Base-by-base conservation (phyloP, 2,888 invertebrate genomes). In the Tenthredo mesomela region DNA sequence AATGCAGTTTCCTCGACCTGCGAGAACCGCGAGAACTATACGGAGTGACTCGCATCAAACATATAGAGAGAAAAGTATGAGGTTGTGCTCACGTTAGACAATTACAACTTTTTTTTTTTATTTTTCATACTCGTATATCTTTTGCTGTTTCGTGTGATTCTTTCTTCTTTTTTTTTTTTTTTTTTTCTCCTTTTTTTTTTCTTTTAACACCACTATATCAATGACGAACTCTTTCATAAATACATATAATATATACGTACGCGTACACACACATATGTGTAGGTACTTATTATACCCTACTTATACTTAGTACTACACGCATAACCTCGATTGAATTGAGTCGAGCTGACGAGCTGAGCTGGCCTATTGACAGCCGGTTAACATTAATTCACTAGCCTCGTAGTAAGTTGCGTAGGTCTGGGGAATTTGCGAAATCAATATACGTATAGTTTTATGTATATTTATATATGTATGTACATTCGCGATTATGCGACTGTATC, bases 1-100 rank as follows among this genome's bases (percentile, higher is more conserved):
- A 91, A 91, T 91, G 91, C 91, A 89, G 91, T 91, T 90, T 90
- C 21, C 82, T 67, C 82, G 80, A 73, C 50, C 54, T 43, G 25
- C 43, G 25, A 25, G 25, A 47, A 47, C 43, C 25, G 37, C 71
- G 71, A 71, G 40, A 43, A n/a, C 21, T 21, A 15, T 2, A 29
- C 47, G 4, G 9, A 73, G 21, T 73, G 71, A 73, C 71, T 75
- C 47, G 75, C 75, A 25, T 43, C 77, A 29, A 18, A 9, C 54
- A 50, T 18, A 25, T 18, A 25, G 40, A 25, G 43, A 54, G 54
- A 33, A 21, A 77, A 29, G 3, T 29, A 21, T 29, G 54, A 18
- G 33, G 77, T 15, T 73, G 25, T 77, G 54, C 54, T 29, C 33
- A 29, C n/a, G 33, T 33, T 33, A 50, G 54, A 50, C 54, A 54